phyloP scores from a whole-genome alignment of 2,888 invertebrate genomes.

The Dryocosmus kuriphilus region DNA sequence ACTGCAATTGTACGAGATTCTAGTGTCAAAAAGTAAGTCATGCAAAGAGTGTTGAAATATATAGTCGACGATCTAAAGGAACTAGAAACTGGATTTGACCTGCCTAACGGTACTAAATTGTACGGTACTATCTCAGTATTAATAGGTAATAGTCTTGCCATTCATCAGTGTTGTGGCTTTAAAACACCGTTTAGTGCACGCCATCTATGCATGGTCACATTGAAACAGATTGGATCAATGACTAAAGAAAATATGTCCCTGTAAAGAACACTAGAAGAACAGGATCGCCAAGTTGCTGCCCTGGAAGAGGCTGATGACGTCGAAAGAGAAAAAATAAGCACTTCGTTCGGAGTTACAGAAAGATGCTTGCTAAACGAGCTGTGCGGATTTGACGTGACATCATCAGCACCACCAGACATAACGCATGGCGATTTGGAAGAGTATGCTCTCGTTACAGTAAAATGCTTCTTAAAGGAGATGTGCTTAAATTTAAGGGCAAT shows the following conservation, averaged over 20 bases:
- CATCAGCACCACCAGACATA: constrained; percentile 34
- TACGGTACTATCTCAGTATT: neutral
- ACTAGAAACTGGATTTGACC: constrained; percentile 30
- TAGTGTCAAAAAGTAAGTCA: neutral
- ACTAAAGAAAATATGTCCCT: constrained; percentile 18
- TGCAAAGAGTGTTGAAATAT: constrained; percentile 14
- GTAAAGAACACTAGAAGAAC: constrained; percentile 13
- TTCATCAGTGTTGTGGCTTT: constrained; percentile 27
- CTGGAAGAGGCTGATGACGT: constrained; percentile 12
- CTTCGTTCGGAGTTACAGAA: constrained; percentile 3
- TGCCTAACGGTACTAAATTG: neutral
- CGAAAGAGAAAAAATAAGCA: neutral
- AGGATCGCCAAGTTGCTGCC: neutral
- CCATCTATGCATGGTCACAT: constrained; percentile 26
- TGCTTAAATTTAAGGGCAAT: constrained; percentile 11
- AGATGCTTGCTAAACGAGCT: constrained; percentile 31
- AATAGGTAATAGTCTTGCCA: constrained; percentile 22
- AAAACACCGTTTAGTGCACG: constrained; percentile 31
- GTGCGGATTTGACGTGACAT: constrained; percentile 13
- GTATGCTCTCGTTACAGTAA: neutral
- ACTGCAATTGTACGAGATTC: neutral
- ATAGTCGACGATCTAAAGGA: constrained; percentile 21
- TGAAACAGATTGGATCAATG: constrained; percentile 17
- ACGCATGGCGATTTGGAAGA: constrained; percentile 24
- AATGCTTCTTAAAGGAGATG: neutral